Evolutionary conservation across 2,888 invertebrate species (phyloP), one percentile per base, ranked within the genome.

Genomic region (Tortrix viridana): DNA sequence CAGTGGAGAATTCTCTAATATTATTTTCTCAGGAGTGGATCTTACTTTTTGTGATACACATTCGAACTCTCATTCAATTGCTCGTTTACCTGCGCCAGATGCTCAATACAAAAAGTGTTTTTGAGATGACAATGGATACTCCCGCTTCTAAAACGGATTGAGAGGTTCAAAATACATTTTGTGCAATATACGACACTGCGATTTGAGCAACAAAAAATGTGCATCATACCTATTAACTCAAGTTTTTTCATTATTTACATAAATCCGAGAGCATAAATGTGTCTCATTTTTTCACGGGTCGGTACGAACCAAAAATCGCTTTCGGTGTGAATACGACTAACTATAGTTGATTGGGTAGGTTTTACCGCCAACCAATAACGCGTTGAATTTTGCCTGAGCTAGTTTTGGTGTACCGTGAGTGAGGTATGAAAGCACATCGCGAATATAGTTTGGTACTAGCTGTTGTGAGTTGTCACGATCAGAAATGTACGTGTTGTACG

Each of bases 401-500:
- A 32, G 12, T 32, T 32, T 32, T 32, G 32, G 12, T 3, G 12
- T 32, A 32, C 32, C 32, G 32, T 22, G 4, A 22, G 22, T 12
- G 32, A 32, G 12, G 32, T 32, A 1, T 12, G 12, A 32, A 32
- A 32, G 32, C 32, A 32, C 12, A 32, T 32, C 32, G 32, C 12
- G 4, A 26, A 26, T 32, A 32, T 32, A 32, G 53, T 52, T 59
- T 52, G 52, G 59, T 52, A 59, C 7, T 46, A 52, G 44, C 59
- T 59, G 14, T 22, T 41, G 20, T 16, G 16, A 23, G n/a, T 7
- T 22, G 5, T 12, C 7, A n/a, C 7, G 49, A 62, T 92, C 85
- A 94, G 77, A 94, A 94, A 69, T 91, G 90, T 59, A 95, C 93
- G 74, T 94, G 94, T 68, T 94, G 93, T 12, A 95, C 93, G 71